Evolutionary conservation across 2,797 vertebrate genomes (phyloP), one percentile per base, ranked within the genome.

Genomic region (Meda fulgida): DNA sequence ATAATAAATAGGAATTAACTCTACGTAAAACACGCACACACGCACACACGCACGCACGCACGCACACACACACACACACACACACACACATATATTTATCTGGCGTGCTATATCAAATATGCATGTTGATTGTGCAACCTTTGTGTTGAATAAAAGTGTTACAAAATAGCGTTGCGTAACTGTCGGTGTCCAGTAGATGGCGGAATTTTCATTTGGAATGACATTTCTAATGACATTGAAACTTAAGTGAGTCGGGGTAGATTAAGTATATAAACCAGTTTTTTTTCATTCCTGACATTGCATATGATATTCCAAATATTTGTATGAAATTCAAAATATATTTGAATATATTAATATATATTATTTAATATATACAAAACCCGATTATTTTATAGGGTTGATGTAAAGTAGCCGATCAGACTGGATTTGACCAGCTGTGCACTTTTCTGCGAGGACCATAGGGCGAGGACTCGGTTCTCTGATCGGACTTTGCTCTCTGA

Each of bases 401-500:
- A 31, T 36, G 19, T 31, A 21, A 65, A 40, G 9, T 43, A 34
- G 13, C 2, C 26, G 13, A 40, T 48, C 7, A 63, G 10, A 23
- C 26, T 31, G 55, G 9, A 51, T 65, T 10, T 75, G 71, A 48
- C 60, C 18, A 36, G 26, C 7, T 34, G 40, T 13, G 55, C n/a
- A 63, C 8, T 46, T 26, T 60, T 46, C 80, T 48, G 29, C 5
- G 21, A 78, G 26, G 60, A 16, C 58, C n/a, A n/a, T n/a, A n/a
- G n/a, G n/a, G 29, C 5, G 21, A 78, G 26, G 60, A 16, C 58
- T 63, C 26, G 51, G 16, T 43, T 14, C 53, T 60, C 26, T 83
- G 38, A 55, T n/a, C 38, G 69, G 65, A 86, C 79, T 87, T 86
- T 51, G 77, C 14, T 66, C 76, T 77, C 31, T 63, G 80, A 53